phyloP scores from a whole-genome alignment of 92 coral and sea anemone species.

The Micromussa lordhowensis region DNA sequence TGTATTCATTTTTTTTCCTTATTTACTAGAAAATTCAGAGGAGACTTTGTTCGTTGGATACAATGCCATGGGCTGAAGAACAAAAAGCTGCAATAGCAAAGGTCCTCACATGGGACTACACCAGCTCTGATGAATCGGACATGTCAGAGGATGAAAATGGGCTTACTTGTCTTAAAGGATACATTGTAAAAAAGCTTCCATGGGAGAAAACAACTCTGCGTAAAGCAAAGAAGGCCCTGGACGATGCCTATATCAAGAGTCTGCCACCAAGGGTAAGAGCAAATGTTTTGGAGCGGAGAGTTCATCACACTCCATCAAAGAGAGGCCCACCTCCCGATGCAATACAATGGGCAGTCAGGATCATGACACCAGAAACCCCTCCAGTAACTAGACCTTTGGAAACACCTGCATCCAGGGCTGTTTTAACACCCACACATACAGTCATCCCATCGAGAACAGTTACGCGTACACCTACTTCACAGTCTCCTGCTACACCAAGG shows the following conservation, averaged over 20 bases:
- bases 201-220: background rate
- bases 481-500: too few species aligned
- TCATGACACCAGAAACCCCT: background rate
- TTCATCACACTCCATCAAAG: background rate
- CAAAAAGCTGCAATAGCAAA: background rate
- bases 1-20: background rate
- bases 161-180: background rate
- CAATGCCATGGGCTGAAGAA: background rate
- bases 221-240: background rate
- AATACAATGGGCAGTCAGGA: background rate
- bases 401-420: too few species aligned
- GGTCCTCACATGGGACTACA: background rate
- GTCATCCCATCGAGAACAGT: too few species aligned
- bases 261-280: background rate
- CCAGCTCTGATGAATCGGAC: conserved; percentile 5
- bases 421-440: too few species aligned
- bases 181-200: background rate
- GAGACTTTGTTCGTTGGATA: background rate
- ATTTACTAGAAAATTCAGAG: conserved; percentile 6
- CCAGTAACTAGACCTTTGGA: background rate
- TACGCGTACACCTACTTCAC: too few species aligned
- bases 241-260: background rate
- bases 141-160: conserved; percentile 1
- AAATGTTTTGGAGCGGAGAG: background rate
- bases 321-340: background rate